A percentile compares a stretch with the other conserved stretches of the same genome.
Conservation (phyloP, 2,113 vertebrate genomes). For the Xiphophorus hellerii region DNA sequence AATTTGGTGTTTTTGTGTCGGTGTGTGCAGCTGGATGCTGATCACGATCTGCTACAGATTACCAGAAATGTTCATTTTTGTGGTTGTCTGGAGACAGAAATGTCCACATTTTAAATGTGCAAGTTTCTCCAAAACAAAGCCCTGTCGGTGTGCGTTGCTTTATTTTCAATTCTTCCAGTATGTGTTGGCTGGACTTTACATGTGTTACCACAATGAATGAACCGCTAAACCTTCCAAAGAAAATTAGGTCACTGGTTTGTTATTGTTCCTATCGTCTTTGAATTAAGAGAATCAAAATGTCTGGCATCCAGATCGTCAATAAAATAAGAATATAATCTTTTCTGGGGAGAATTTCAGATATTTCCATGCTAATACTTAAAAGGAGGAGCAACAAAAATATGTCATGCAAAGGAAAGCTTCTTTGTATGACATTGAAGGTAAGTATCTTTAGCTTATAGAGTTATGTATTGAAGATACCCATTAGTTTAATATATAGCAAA, state of each 20-base stretch:
- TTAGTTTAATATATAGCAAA: too few species aligned
- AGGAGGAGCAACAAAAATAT: too few species aligned
- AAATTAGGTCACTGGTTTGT: neutral
- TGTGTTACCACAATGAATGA: neutral
- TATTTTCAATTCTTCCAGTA: neutral
- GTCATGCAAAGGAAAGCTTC: too few species aligned
- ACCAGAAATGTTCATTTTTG: neutral
- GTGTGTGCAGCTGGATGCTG: neutral
- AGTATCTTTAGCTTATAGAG: too few species aligned
- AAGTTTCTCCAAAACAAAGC: neutral
- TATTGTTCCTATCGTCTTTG: neutral
- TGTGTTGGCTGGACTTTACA: neutral
- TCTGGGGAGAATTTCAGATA: neutral
- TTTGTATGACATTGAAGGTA: too few species aligned
- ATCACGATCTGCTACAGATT: neutral
- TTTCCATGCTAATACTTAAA: too few species aligned
- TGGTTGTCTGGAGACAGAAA: neutral
- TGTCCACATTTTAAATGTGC: neutral
- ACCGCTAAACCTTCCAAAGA: neutral
- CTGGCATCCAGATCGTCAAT: neutral
- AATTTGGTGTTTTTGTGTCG: neutral
- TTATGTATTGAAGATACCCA: too few species aligned
- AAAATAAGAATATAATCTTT: neutral
- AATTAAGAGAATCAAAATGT: neutral
- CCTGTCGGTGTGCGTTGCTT: neutral